Evolutionary conservation across 2,888 invertebrate genomes (phyloP).

Genomic region (Tenthredo scrophulariae): DNA sequence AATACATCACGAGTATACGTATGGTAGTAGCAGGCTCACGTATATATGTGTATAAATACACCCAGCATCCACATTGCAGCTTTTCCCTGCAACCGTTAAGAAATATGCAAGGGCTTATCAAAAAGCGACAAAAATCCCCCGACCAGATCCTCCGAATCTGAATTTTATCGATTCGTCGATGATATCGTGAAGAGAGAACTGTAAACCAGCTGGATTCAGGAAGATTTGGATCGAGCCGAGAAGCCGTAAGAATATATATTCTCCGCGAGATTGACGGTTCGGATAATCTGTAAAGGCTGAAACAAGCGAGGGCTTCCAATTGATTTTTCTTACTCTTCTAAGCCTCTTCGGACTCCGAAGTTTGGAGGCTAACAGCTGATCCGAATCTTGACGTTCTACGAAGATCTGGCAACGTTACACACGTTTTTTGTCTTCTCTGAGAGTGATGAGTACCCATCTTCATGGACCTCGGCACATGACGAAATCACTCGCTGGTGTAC

Average conservation of each 20-base stretch:
- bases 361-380: background rate
- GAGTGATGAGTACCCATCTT: background rate
- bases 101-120: background rate
- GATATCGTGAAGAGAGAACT: background rate
- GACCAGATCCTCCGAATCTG: background rate
- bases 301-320: background rate
- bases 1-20: background rate
- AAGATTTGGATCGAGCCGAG: background rate
- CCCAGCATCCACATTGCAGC: too few species aligned
- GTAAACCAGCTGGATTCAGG: background rate
- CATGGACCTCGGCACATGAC: background rate
- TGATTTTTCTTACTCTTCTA: background rate
- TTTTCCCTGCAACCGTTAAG: background rate
- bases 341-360: background rate
- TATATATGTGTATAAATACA: background rate
- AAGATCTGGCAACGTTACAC: conserved; percentile 50
- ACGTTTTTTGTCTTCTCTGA: background rate
- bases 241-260: conserved; percentile 10
- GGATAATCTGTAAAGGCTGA: background rate
- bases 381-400: background rate
- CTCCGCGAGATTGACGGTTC: conserved; percentile 1
- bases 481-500: background rate
- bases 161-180: background rate
- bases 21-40: background rate
- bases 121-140: background rate